Conservation (phyloP, 2,113 vertebrate genomes). For the Sarotherodon lohbergeri region DNA sequence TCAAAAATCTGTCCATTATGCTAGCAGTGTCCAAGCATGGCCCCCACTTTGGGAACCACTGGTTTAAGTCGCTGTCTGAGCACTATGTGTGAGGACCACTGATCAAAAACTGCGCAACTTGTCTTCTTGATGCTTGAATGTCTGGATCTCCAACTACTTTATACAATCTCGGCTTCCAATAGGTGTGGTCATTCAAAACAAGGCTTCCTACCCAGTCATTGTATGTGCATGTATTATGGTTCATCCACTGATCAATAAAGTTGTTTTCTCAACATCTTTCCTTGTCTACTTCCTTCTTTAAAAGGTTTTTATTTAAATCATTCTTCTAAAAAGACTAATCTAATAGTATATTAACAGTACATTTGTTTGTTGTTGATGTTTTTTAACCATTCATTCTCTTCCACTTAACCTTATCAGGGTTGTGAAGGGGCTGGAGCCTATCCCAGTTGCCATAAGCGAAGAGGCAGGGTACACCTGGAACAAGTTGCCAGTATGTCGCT, state of each 20-base stretch:
- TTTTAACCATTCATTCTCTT: not conserved
- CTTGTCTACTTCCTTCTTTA: conserved; percentile 37
- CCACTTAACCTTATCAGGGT: not conserved
- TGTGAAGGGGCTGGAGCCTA: not conserved
- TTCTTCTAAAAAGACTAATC: not conserved
- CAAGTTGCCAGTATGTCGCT: not conserved
- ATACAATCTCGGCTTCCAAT: conserved; percentile 91
- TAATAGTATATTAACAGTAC: not conserved
- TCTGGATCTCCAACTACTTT: conserved; percentile 81
- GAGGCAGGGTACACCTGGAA: not conserved
- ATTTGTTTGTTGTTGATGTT: not conserved
- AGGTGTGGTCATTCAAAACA: conserved; percentile 86
- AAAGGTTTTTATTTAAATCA: not conserved
- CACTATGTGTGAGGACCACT: conserved; percentile 60
- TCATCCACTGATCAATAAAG: conserved; percentile 92
- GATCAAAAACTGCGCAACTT: not conserved
- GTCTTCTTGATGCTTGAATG: conserved; percentile 35
- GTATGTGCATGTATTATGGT: conserved; percentile 95
- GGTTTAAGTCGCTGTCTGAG: conserved; percentile 61
- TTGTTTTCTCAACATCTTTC: conserved; percentile 80
- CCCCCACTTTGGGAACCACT: not conserved
- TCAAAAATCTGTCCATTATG: not conserved
- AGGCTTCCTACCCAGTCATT: conserved; percentile 92
- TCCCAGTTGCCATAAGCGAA: not conserved
- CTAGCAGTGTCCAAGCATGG: not conserved